A percentile compares a stretch with the other conserved stretches of the same genome.
Conservation (phyloP, 2,797 vertebrate species). For the Cossypha niveicapilla region DNA sequence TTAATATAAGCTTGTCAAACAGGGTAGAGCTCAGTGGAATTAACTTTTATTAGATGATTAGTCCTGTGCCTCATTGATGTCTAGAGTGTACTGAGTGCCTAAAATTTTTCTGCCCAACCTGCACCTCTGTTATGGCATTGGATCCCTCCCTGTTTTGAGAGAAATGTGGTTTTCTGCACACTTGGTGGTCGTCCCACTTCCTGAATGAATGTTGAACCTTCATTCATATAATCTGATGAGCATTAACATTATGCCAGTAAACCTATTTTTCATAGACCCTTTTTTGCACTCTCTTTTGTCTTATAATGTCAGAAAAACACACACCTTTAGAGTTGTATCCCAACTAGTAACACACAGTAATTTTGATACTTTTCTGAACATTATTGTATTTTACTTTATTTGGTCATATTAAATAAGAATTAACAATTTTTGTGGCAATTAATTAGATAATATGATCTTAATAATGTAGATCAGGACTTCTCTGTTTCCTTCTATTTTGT, state of each 20-base stretch:
- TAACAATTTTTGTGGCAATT: not conserved
- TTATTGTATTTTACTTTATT: not conserved
- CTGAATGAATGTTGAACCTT: not conserved
- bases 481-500: not conserved
- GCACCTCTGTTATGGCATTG: not conserved
- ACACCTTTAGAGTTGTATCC: not conserved
- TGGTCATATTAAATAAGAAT: not conserved
- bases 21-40: not conserved
- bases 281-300: not conserved
- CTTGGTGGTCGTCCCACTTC: not conserved
- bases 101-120: not conserved
- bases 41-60: not conserved
- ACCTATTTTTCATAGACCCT: not conserved
- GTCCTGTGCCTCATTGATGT: not conserved
- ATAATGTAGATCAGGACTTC: not conserved
- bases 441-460: not conserved
- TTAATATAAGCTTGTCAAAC: not conserved
- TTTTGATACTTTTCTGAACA: not conserved
- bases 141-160: not conserved
- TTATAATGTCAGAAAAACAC: not conserved
- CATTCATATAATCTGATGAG: not conserved
- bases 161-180: not conserved
- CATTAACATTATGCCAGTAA: not conserved
- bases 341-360: not conserved
- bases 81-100: not conserved